Conservation (phyloP, 2,113 vertebrate genomes). For the Paratilapia polleni region DNA sequence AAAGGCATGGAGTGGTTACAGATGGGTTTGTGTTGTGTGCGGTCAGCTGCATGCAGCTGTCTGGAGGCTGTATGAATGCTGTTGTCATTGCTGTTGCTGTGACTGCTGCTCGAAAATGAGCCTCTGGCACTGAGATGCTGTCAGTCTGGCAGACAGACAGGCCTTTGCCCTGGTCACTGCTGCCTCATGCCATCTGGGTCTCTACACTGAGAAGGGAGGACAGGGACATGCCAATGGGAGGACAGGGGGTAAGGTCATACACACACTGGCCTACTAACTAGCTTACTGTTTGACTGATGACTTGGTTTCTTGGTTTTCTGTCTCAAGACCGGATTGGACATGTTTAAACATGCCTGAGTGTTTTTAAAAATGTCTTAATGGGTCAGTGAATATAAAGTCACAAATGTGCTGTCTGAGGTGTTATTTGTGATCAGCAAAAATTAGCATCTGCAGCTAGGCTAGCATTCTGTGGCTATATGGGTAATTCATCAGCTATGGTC, state of each 20-base stretch:
- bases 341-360: not conserved
- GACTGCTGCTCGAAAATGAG: slow-evolving; percentile 63
- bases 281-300: not conserved
- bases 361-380: not conserved
- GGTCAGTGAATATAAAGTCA: not conserved
- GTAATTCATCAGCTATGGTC: not conserved
- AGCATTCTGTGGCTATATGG: not conserved
- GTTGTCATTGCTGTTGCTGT: slow-evolving; percentile 45
- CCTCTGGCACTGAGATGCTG: slow-evolving; percentile 67
- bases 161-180: slow-evolving; percentile 54
- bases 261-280: slow-evolving; percentile 19
- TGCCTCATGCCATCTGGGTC: slow-evolving; percentile 60
- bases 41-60: slow-evolving; percentile 37
- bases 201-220: slow-evolving; percentile 42
- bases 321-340: not conserved
- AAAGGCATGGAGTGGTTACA: slow-evolving; percentile 37
- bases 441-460: not conserved
- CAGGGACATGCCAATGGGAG: slow-evolving; percentile 44
- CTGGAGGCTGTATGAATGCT: slow-evolving; percentile 39
- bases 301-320: not conserved
- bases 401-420: not conserved
- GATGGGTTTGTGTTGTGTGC: slow-evolving; percentile 34
- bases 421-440: not conserved
- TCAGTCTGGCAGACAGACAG: slow-evolving; percentile 59
- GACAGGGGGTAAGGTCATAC: slow-evolving; percentile 49